Evolutionary conservation across 2,888 invertebrate genomes (phyloP), one percentile per base, ranked within the genome.

Genomic region (Polyommatus iphigenia): DNA sequence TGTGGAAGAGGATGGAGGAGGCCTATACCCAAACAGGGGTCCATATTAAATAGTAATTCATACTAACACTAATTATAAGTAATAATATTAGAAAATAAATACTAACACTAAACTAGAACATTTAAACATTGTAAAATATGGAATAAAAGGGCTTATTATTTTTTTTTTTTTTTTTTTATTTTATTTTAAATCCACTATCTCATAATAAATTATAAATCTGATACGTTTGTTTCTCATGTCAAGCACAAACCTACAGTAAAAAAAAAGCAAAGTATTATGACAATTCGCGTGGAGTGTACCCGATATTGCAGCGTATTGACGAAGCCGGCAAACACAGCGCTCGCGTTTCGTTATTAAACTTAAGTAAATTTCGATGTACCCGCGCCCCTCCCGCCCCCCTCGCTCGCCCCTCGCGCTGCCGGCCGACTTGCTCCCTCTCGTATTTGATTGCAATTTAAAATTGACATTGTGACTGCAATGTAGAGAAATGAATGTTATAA

Each of bases 311-410:
- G 85, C 85, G 85, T 92, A 88, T 91, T 91, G 92, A 88, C 89
- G 89, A 89, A 85, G 84, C 82, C 83, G 81, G 90, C 90, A 93
- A 93, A 94, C 90, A 93, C 91, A 89, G 92, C 92, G 91, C 90
- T 90, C 89, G 90, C 90, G 89, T 90, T 92, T 91, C 90, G 91
- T 91, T 93, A 91, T 93, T 91, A 91, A 92, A 92, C 92, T 91
- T 93, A 93, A 94, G 93, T 94, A 94, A 93, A 93, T 94, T 94
- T 92, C 92, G 89, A 91, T 94, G 93, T 94, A 91, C 90, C 87
- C 89, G 85, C 85, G 84, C 85, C 87, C 29, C 62, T 13, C 20
- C 24, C 5, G 84, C 85, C 84, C 85, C 87, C 24, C 88, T 87
- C 87, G 85, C 85, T 85, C 79, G 75, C 80, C 78, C 78, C 75